Percentiles rank a stretch among this genome's conserved stretches.
These are phyloP conservation scores for Formica exsecta DNA, from an alignment of 1,140 invertebrate species.

Conservation along the genomic window DNA sequence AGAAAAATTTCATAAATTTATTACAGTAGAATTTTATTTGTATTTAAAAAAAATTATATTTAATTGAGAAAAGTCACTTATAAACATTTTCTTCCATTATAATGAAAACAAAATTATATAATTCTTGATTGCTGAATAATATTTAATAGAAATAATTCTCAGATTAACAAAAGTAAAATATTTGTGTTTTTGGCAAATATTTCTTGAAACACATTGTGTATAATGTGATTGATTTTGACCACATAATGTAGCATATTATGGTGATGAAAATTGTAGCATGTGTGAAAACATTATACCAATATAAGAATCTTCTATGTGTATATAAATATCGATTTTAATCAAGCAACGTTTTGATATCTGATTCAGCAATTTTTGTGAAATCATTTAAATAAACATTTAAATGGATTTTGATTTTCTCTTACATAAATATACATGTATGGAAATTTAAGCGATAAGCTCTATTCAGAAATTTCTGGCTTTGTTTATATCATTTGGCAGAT, in stretches of 20 bases:
- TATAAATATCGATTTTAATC: background rate
- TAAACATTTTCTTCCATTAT: background rate
- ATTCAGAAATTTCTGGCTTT: background rate
- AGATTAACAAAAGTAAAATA: background rate
- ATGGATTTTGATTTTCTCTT: background rate
- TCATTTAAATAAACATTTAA: background rate
- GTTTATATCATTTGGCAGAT: no score
- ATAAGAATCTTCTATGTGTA: background rate
- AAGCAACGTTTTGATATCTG: background rate
- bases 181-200: background rate
- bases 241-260: background rate
- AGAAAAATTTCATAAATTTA: no score
- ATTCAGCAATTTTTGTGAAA: background rate
- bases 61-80: background rate
- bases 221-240: background rate
- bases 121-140: background rate
- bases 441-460: background rate
- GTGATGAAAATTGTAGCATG: background rate
- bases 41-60: background rate
- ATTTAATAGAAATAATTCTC: background rate
- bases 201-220: background rate
- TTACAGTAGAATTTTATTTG: background rate
- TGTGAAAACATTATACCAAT: background rate
- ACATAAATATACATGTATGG: background rate
- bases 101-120: background rate